A percentile compares a stretch with the other conserved stretches of the same genome.
Evolutionary conservation across 2,797 vertebrate species (phyloP).

Genomic region (Rhyacichthys aspro): DNA sequence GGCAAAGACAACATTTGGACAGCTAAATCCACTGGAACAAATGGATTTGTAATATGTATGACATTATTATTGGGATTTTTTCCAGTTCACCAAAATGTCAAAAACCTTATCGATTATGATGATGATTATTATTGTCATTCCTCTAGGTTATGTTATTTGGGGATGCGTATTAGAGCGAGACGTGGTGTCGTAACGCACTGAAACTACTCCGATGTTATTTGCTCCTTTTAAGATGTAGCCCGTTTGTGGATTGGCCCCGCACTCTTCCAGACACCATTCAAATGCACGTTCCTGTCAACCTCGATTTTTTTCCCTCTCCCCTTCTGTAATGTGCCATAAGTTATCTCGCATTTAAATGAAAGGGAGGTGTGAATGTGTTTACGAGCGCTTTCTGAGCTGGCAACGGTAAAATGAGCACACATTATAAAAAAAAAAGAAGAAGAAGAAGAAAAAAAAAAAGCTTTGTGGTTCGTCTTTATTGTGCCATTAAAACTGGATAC

Average conservation of each 20-base stretch:
- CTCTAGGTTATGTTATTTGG: background rate
- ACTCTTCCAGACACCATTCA: constrained; percentile 80
- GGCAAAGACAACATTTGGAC: background rate
- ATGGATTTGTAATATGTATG: background rate
- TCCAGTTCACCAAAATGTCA: no score
- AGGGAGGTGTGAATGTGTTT: constrained; percentile 82
- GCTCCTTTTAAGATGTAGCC: constrained; percentile 36
- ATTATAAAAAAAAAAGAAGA: constrained; percentile 39
- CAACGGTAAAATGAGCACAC: constrained; percentile 65
- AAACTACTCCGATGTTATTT: constrained; percentile 30
- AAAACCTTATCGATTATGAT: background rate
- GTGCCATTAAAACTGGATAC: constrained; percentile 74
- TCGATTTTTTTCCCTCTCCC: constrained; percentile 48
- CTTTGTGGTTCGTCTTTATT: constrained; percentile 76
- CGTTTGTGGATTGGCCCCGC: constrained; percentile 79
- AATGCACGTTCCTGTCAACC: constrained; percentile 74
- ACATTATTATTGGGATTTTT: background rate
- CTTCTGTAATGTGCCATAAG: constrained; percentile 78
- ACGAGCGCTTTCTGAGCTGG: constrained; percentile 71
- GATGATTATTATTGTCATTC: background rate
- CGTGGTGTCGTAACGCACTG: constrained; percentile 22
- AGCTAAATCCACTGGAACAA: constrained; percentile 4
- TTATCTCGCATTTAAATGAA: constrained; percentile 81
- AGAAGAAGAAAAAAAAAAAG: constrained; percentile 26
- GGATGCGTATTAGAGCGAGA: constrained; percentile 13